Conservation (phyloP, 2,113 vertebrate genomes). For the Desmodus rotundus region DNA sequence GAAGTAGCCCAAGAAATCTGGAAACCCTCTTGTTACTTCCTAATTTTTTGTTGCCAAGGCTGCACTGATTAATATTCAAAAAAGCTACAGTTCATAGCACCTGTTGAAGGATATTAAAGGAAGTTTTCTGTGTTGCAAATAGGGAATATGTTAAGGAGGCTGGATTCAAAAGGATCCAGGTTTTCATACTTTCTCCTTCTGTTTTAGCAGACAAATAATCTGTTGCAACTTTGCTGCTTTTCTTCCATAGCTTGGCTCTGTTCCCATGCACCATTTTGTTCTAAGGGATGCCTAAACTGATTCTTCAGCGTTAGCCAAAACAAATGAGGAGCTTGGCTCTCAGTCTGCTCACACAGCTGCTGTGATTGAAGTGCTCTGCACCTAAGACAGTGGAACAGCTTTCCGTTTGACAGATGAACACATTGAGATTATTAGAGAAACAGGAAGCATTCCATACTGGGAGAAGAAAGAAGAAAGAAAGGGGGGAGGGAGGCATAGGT, state of each 20-base stretch:
- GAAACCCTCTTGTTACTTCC: constrained; percentile 20
- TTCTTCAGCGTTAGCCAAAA: constrained; percentile 84
- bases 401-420: constrained; percentile 63
- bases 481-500: too few species aligned
- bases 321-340: constrained; percentile 82
- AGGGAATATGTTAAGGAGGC: constrained; percentile 65
- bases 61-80: constrained; percentile 44
- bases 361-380: constrained; percentile 72
- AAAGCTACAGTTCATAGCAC: constrained; percentile 77
- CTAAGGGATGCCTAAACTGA: constrained; percentile 82
- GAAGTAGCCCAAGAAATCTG: not conserved
- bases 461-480: not conserved
- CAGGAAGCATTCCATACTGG: constrained; percentile 49
- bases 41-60: constrained; percentile 32
- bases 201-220: constrained; percentile 85
- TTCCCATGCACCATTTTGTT: constrained; percentile 84
- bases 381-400: constrained; percentile 77
- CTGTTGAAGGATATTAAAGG: constrained; percentile 71
- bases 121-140: constrained; percentile 74
- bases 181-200: constrained; percentile 80
- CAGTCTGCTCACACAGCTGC: constrained; percentile 77
- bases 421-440: constrained; percentile 56
- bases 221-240: constrained; percentile 83
- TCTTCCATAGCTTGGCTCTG: constrained; percentile 79
- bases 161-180: constrained; percentile 69